A percentile compares a stretch with the other conserved stretches of the same genome.
Evolutionary conservation across 2,797 vertebrate species (phyloP).

Genomic region (Sebastes hopkinsi): DNA sequence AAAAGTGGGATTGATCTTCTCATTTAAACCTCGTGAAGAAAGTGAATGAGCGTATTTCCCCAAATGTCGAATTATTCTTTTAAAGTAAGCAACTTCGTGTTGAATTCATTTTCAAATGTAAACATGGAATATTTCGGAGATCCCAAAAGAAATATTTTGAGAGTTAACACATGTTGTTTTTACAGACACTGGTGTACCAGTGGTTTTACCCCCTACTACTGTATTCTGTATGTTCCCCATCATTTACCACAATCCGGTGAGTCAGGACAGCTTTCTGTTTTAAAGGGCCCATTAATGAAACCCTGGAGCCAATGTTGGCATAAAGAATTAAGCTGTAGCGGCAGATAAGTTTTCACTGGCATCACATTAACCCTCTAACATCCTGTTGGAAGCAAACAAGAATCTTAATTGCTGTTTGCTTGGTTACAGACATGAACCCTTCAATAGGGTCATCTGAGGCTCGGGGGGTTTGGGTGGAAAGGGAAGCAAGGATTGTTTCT

Average conservation of each 20-base stretch:
- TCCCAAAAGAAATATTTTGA: not conserved
- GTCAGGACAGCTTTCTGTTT: slow-evolving; percentile 34
- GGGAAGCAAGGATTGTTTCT: not conserved
- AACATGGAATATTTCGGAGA: slow-evolving; percentile 14
- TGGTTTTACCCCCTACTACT: slow-evolving; percentile 33
- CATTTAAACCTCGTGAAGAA: not conserved
- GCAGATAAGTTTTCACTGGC: slow-evolving; percentile 44
- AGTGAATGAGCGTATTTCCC: not conserved
- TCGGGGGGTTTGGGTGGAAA: not conserved
- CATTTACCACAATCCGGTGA: slow-evolving; percentile 38
- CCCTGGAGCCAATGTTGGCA: slow-evolving; percentile 25
- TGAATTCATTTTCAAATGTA: slow-evolving; percentile 1
- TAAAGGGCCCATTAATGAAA: slow-evolving; percentile 45
- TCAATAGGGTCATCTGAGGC: not conserved
- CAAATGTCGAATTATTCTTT: not conserved
- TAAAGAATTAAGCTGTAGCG: slow-evolving; percentile 20
- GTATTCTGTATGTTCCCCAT: slow-evolving; percentile 23
- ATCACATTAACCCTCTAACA: slow-evolving; percentile 43
- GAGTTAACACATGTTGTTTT: not conserved
- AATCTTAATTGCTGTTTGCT: slow-evolving; percentile 51
- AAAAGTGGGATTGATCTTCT: not conserved
- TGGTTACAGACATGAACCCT: slow-evolving; percentile 27
- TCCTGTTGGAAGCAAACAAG: slow-evolving; percentile 53
- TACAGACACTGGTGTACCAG: not conserved
- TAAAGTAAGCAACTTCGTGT: not conserved